Evolutionary conservation across 2,888 invertebrate genomes (phyloP).

Genomic region (Dendrolimus pini): DNA sequence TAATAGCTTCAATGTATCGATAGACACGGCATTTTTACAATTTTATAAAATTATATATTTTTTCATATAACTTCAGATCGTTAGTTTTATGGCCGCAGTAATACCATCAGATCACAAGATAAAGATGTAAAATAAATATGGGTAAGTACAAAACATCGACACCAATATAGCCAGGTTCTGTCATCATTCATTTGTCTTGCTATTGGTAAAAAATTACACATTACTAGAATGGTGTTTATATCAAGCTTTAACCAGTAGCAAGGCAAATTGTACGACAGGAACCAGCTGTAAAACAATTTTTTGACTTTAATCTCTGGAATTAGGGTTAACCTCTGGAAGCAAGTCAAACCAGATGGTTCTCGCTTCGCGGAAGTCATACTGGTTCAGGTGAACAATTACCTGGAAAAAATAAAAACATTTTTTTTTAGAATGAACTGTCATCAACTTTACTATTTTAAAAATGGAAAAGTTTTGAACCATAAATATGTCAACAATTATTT

Average conservation of each 20-base stretch:
- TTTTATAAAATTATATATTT: no score
- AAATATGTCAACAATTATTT: no score
- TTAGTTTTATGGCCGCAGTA: not conserved
- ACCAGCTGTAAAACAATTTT: not conserved
- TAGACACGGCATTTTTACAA: no score
- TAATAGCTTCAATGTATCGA: no score
- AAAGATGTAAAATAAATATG: slow-evolving; percentile 12
- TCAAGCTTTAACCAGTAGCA: no score
- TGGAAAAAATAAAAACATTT: slow-evolving; percentile 44
- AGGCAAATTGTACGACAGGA: no score
- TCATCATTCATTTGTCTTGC: no score
- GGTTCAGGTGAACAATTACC: slow-evolving; percentile 79
- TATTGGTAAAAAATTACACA: no score
- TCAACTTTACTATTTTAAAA: no score
- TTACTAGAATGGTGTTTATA: no score
- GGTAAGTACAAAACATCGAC: not conserved
- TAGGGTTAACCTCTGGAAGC: slow-evolving; percentile 66
- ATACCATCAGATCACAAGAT: slow-evolving; percentile 9
- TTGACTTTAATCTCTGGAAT: slow-evolving; percentile 35
- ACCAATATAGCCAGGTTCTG: not conserved
- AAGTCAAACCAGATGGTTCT: slow-evolving; percentile 85
- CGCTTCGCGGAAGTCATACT: slow-evolving; percentile 81
- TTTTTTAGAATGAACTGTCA: no score
- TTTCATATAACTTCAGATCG: not conserved
- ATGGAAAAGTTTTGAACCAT: no score